Percentiles rank a stretch among this genome's conserved stretches.
Conservation (phyloP, 2,113 vertebrate genomes). For the Ceratotherium simum region DNA sequence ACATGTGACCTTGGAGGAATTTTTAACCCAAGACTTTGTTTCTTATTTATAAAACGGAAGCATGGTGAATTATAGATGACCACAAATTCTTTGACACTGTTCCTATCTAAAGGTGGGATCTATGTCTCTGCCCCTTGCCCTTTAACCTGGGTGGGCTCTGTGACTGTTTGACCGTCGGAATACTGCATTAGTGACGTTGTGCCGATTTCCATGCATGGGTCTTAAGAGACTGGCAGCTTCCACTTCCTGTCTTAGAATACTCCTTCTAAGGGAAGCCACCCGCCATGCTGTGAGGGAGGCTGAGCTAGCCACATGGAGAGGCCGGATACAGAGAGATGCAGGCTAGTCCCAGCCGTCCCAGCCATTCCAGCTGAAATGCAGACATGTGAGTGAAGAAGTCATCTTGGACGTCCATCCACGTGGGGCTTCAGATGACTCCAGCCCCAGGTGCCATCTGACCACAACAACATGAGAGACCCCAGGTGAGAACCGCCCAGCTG, state of each 20-base stretch:
- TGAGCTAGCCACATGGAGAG: background rate
- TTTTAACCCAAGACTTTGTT: background rate
- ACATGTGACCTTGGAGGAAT: background rate
- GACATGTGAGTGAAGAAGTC: background rate
- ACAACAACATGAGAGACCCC: background rate
- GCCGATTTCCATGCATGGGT: background rate
- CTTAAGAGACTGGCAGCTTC: background rate
- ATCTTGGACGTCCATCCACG: background rate
- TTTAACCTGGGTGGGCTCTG: background rate
- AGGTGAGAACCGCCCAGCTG: background rate
- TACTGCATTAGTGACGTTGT: background rate
- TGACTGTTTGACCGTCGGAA: background rate
- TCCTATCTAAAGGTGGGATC: background rate
- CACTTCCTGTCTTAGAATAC: background rate
- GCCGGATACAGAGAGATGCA: background rate
- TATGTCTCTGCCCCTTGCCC: background rate
- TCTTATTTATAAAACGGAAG: background rate
- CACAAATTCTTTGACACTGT: background rate
- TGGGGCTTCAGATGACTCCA: background rate
- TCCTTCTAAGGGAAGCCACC: background rate
- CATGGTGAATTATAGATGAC: background rate
- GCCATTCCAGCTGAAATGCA: background rate
- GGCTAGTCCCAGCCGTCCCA: background rate
- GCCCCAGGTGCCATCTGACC: background rate
- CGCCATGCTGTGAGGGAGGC: fast-evolving